Conservation (phyloP, 1,140 invertebrate genomes). For the Macrobrachium nipponense region DNA sequence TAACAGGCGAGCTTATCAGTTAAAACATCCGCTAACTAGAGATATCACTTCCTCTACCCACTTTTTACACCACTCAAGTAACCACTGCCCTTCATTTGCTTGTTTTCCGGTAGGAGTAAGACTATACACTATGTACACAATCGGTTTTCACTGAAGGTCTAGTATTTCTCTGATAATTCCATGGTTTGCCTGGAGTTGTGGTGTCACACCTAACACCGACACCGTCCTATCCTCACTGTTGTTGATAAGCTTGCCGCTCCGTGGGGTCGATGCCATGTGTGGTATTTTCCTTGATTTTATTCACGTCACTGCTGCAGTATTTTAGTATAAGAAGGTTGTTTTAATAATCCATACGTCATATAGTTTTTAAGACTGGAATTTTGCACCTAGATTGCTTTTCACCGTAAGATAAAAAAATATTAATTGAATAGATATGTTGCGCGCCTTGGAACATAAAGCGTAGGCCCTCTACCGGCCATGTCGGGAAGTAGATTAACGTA, state of each 20-base stretch:
- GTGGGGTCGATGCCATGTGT: conserved; percentile 3
- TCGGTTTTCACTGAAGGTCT: neutral
- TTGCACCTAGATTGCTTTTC: neutral
- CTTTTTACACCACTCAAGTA: conserved; percentile 33
- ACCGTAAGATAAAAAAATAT: neutral
- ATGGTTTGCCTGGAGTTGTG: conserved; percentile 27
- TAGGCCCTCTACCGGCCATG: conserved; percentile 38
- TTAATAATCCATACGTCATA: neutral
- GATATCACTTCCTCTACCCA: conserved; percentile 51
- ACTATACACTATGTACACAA: conserved; percentile 45
- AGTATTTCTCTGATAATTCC: conserved; percentile 29
- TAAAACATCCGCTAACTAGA: conserved; percentile 55
- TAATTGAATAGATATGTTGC: conserved; percentile 42
- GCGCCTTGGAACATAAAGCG: conserved; percentile 4
- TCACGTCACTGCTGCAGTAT: neutral
- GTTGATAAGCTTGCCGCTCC: conserved; percentile 53
- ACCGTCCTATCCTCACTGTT: conserved; percentile 59
- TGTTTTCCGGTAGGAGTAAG: conserved; percentile 41
- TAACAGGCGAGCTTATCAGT: conserved; percentile 32
- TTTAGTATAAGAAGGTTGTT: neutral
- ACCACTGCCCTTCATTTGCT: conserved; percentile 26
- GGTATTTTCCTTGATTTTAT: neutral
- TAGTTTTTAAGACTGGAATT: neutral
- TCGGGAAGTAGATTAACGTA: neutral
- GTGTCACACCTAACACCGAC: conserved; percentile 35